These are phyloP conservation scores for Diorhabda elongata DNA, from an alignment of 1,140 invertebrate genomes.

Conservation along the genomic window DNA sequence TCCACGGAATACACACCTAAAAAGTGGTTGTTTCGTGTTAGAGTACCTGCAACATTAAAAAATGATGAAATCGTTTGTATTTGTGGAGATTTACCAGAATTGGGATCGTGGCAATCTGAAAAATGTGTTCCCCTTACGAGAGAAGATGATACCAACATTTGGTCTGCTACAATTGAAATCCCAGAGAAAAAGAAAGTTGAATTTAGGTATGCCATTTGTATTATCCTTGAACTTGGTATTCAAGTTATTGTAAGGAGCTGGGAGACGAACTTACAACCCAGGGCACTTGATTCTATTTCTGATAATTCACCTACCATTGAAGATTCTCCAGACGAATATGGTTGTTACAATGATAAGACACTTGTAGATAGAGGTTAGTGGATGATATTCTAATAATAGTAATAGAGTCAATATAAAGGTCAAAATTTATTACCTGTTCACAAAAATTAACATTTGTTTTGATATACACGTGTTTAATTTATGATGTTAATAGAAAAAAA, in stretches of 20 bases:
- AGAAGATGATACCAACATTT: constrained; percentile 48
- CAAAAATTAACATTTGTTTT: too few species aligned
- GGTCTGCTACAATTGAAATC: constrained; percentile 55
- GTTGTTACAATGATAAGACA: constrained; percentile 58
- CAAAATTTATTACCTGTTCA: too few species aligned
- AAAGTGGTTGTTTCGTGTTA: constrained; percentile 50
- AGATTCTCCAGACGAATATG: constrained; percentile 36
- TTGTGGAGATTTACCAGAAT: constrained; percentile 47
- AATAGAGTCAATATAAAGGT: too few species aligned
- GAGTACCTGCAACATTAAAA: constrained; percentile 38
- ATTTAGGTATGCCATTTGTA: constrained; percentile 76
- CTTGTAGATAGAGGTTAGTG: constrained; percentile 60
- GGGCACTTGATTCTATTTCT: constrained; percentile 49
- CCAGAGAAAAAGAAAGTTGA: constrained; percentile 63
- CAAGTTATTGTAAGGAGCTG: constrained; percentile 68
- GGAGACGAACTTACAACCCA: constrained; percentile 76
- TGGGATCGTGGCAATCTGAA: constrained; percentile 51
- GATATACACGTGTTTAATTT: too few species aligned
- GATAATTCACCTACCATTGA: constrained; percentile 28
- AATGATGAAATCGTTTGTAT: constrained; percentile 50
- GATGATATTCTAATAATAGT: too few species aligned
- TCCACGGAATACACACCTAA: constrained; percentile 43
- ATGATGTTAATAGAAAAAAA: too few species aligned
- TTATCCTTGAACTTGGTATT: constrained; percentile 48
- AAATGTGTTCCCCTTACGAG: constrained; percentile 49